A percentile compares a stretch with the other conserved stretches of the same genome.
Evolutionary conservation across 2,888 invertebrate genomes (phyloP).

Genomic region (Asteroscopus sphinx): DNA sequence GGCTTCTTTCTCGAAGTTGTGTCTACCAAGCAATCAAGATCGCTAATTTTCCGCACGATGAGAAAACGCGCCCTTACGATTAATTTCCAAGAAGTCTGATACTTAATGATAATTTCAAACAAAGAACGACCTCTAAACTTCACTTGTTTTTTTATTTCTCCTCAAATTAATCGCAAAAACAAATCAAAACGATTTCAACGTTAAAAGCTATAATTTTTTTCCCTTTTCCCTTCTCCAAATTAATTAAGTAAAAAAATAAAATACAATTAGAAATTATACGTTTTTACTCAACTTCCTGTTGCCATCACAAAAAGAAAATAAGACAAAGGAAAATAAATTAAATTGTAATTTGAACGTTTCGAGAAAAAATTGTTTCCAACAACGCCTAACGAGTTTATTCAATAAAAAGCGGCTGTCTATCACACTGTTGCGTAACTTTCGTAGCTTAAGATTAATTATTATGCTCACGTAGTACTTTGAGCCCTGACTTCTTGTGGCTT

Average conservation of each 20-base stretch:
- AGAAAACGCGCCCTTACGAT: neutral
- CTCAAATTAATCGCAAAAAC: slow-evolving; percentile 6
- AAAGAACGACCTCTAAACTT: slow-evolving; percentile 2
- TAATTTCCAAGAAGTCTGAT: neutral
- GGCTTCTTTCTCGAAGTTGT: no score
- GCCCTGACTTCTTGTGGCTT: no score
- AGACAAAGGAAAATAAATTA: slow-evolving; percentile 59
- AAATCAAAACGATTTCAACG: slow-evolving; percentile 19
- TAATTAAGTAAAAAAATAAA: slow-evolving; percentile 50
- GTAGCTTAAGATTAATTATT: no score
- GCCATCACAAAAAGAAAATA: slow-evolving; percentile 50
- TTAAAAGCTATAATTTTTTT: slow-evolving; percentile 23
- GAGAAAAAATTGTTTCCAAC: slow-evolving; percentile 57
- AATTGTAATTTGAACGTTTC: slow-evolving; percentile 59
- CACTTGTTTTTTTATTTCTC: slow-evolving; percentile 7
- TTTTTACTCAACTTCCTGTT: slow-evolving; percentile 50
- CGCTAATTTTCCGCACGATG: neutral
- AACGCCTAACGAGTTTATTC: slow-evolving; percentile 62
- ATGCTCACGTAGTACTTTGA: no score
- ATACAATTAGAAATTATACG: slow-evolving; percentile 58
- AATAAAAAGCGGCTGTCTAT: slow-evolving; percentile 49
- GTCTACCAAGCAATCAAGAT: slow-evolving; percentile 4
- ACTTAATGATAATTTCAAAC: slow-evolving; percentile 1
- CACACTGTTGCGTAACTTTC: slow-evolving; percentile 43
- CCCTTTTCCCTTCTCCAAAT: slow-evolving; percentile 32